Evolutionary conservation across 1,140 invertebrate species (phyloP).

Genomic region (Planococcus citri): DNA sequence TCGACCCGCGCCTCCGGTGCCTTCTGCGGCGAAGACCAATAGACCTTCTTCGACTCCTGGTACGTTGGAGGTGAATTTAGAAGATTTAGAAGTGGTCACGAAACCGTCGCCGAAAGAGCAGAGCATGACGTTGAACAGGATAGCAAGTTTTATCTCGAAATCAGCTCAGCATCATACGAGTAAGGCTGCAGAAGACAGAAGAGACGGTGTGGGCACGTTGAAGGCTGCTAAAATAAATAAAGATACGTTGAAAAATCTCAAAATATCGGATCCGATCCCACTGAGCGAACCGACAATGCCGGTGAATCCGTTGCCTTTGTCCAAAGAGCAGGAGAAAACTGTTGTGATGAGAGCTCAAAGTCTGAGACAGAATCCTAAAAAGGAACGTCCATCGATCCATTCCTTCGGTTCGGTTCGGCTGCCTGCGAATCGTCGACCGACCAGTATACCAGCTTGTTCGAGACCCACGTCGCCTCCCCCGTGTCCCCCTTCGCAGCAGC

Average conservation of each 20-base stretch:
- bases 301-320: constrained; percentile 34
- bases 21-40: constrained; percentile 40
- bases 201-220: constrained; percentile 5
- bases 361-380: constrained; percentile 47
- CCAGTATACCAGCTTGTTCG: constrained; percentile 45
- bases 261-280: constrained; percentile 68
- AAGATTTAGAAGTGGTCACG: constrained; percentile 30
- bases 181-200: constrained; percentile 30
- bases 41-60: constrained; percentile 30
- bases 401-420: constrained; percentile 68
- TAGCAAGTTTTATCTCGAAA: constrained; percentile 58
- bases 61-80: constrained; percentile 38
- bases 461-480: constrained; percentile 21
- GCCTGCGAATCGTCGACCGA: constrained; percentile 46
- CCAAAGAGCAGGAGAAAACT: constrained; percentile 36
- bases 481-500: constrained; percentile 27
- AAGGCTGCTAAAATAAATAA: constrained; percentile 41
- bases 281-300: constrained; percentile 51
- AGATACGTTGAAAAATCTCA: constrained; percentile 52
- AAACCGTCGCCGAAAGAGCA: background rate
- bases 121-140: constrained; percentile 46
- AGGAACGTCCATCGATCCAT: constrained; percentile 46
- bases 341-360: constrained; percentile 58
- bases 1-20: constrained; percentile 29
- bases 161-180: constrained; percentile 34